These are phyloP conservation scores for Agonopterix arenella DNA, from an alignment of 2,888 invertebrate species.

Conservation along the genomic window DNA sequence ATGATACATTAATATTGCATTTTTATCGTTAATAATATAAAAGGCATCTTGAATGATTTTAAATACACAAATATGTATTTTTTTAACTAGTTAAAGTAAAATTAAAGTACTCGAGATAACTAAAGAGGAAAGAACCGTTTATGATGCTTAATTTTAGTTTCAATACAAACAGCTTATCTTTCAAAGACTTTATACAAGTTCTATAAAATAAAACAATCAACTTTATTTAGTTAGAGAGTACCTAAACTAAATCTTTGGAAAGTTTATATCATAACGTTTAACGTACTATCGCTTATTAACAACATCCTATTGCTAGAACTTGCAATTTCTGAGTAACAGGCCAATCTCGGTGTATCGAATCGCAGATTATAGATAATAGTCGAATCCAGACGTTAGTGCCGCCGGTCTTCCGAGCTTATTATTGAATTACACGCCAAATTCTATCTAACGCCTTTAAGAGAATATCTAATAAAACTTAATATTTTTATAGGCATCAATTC, in stretches of 20 bases:
- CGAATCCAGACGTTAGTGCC: conserved; percentile 54
- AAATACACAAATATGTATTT: too few relatives aligned
- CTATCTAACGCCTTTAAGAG: conserved; percentile 48
- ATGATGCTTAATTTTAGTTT: too few relatives aligned
- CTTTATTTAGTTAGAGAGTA: too few relatives aligned
- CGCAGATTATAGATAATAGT: conserved; percentile 60
- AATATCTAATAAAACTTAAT: conserved; percentile 40
- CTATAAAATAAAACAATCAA: too few relatives aligned
- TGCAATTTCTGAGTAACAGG: conserved; percentile 41
- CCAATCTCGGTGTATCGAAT: conserved; percentile 59
- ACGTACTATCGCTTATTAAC: conserved; percentile 27
- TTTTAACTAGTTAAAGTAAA: too few relatives aligned
- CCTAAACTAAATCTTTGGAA: conserved; percentile 19
- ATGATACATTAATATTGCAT: too few relatives aligned
- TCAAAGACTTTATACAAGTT: too few relatives aligned
- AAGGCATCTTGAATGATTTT: too few relatives aligned
- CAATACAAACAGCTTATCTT: too few relatives aligned
- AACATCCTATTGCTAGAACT: conserved; percentile 19
- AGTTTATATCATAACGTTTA: conserved; percentile 28
- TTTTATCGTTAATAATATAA: too few relatives aligned
- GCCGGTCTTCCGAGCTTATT: conserved; percentile 66
- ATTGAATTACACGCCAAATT: conserved; percentile 66
- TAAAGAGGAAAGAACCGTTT: too few relatives aligned
- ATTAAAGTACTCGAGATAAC: too few relatives aligned
- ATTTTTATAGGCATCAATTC: conserved; percentile 48